Evolutionary conservation across 2,113 vertebrate species (phyloP), one percentile per base, ranked within the genome.

Genomic region (Rousettus leschenaultii): DNA sequence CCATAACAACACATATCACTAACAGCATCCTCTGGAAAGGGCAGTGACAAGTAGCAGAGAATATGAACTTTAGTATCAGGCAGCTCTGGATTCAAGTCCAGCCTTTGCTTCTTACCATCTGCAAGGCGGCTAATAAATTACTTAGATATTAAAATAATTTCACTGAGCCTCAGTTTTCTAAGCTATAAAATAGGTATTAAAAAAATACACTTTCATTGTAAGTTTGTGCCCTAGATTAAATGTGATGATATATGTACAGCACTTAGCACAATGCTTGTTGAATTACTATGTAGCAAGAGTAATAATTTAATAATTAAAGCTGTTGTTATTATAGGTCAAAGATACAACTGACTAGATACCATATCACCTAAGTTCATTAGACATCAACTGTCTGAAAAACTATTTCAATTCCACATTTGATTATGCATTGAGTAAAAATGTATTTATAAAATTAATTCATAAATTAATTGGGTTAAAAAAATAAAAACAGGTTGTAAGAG

Each of bases 361-460:
- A 51, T 61, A 90, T 92, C 75, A 80, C 38, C 21, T 61, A 35
- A 7, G 73, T 82, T 94, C 30, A 74, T 55, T 79, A 86, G 63
- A 88, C n/a, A 88, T 95, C 87, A 88, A 70, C 28, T 73, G 7
- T 94, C 26, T 26, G 28, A 78, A 35, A 93, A 96, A 92, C 28
- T 85, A 77, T 2, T 82, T 35, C 57, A 35, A n/a, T 51, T 35
- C 2, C 35, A 71, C n/a, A 80, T 91, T 92, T 97, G 73, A 93
- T 89, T 96, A 86, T 89, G 55, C 66, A 79, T 19, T 85, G 48
- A 92, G 61, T 90, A 73, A 57, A 24, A 95, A 83, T 33, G 19
- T 73, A 93, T 95, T 97, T 97, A 97, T 43, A 91, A 96, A 97
- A 57, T 63, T 78, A 84, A 88, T 97, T 97, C 96, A 95, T 89